Evolutionary conservation across 2,888 invertebrate species (phyloP).

Genomic region (Criorhina ranunculi): DNA sequence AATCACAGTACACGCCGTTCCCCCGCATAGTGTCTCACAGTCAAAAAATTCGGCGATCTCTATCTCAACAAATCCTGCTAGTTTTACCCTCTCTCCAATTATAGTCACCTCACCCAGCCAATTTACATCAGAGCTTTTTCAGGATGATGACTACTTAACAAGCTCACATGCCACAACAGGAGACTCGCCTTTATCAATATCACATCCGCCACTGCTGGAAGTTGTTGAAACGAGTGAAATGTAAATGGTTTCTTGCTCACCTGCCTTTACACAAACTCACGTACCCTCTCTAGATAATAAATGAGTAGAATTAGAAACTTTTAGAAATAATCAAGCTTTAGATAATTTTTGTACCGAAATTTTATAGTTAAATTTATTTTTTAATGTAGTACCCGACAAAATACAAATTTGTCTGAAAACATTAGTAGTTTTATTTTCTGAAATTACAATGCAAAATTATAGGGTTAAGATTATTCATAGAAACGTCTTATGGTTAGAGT

Average conservation of each 20-base stretch:
- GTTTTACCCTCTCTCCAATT: slow-evolving; percentile 79
- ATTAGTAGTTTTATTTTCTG: slow-evolving; percentile 40
- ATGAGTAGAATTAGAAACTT: slow-evolving; percentile 29
- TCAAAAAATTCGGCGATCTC: slow-evolving; percentile 63
- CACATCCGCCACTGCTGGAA: slow-evolving; percentile 62
- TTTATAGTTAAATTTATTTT: slow-evolving; percentile 69
- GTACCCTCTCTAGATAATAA: slow-evolving; percentile 46
- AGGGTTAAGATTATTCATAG: slow-evolving; percentile 39
- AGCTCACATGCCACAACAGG: slow-evolving; percentile 38
- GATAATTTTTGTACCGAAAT: slow-evolving; percentile 71
- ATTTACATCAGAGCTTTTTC: slow-evolving; percentile 76
- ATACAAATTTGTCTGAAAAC: slow-evolving; percentile 35
- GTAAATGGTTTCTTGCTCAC: slow-evolving; percentile 53
- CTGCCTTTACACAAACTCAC: slow-evolving; percentile 43
- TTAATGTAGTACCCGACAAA: slow-evolving; percentile 26
- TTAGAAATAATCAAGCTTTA: slow-evolving; percentile 53
- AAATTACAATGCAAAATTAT: slow-evolving; percentile 64
- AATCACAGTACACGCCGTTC: slow-evolving; percentile 78
- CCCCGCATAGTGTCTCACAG: slow-evolving; percentile 69
- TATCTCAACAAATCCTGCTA: slow-evolving; percentile 69
- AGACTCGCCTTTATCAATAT: slow-evolving; percentile 62
- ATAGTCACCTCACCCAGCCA: slow-evolving; percentile 81
- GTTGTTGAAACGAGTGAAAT: slow-evolving; percentile 67
- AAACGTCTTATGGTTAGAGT: slow-evolving; percentile 42
- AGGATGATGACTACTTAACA: slow-evolving; percentile 67